Conservation (phyloP, 1,140 invertebrate genomes). For the Cydia pomonella region DNA sequence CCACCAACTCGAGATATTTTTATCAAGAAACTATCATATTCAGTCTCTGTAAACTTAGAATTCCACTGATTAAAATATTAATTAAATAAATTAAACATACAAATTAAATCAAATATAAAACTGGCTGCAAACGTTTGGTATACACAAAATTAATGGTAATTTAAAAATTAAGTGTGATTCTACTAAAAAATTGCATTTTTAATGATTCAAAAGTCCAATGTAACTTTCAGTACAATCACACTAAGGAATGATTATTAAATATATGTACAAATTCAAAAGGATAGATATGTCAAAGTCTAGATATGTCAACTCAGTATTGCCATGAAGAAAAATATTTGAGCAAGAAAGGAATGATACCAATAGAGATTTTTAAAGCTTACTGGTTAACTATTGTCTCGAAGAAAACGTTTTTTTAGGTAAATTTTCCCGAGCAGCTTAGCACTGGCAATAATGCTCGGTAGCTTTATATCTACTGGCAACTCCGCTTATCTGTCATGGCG, state of each 20-base stretch:
- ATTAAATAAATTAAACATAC: conserved; percentile 31
- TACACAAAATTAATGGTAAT: conserved; percentile 39
- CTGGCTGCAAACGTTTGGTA: conserved; percentile 40
- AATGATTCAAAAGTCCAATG: background rate
- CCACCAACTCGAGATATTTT: background rate
- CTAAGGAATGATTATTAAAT: conserved; percentile 37
- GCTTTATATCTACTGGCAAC: conserved; percentile 52
- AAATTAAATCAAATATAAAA: conserved; percentile 33
- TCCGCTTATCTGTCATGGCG: conserved; percentile 48
- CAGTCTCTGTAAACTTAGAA: conserved; percentile 15
- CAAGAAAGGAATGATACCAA: conserved; percentile 38
- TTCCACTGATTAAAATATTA: conserved; percentile 6
- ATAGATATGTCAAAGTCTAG: conserved; percentile 30
- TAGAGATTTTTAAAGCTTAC: conserved; percentile 38
- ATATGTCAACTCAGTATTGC: conserved; percentile 27
- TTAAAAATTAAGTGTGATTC: conserved; percentile 1
- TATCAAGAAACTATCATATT: conserved; percentile 10
- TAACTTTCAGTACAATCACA: conserved; percentile 9
- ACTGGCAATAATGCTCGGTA: conserved; percentile 56
- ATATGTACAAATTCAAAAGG: conserved; percentile 26
- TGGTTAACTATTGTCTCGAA: conserved; percentile 38
- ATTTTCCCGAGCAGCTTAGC: conserved; percentile 45
- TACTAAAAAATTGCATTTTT: background rate
- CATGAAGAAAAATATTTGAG: conserved; percentile 34
- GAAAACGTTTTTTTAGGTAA: conserved; percentile 31